These are phyloP conservation scores for Spongilla lacustris DNA, from an alignment of 37 sponge, comb jelly and placozoan species.

Conservation along the genomic window DNA sequence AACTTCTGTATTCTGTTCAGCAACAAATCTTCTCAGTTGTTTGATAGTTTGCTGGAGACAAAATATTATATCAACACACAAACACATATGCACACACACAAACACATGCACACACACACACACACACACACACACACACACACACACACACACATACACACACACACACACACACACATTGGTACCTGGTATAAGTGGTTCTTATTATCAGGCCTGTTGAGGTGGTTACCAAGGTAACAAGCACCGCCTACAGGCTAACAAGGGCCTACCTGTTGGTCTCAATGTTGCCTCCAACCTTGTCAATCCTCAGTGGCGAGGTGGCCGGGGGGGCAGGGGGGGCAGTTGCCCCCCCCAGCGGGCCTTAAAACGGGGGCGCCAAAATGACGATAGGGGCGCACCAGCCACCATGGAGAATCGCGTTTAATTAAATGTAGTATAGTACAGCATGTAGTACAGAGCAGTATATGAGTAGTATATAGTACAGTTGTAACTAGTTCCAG, in stretches of 20 bases:
- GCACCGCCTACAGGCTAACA: no score
- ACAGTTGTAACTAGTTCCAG: not conserved
- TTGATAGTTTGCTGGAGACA: slow-evolving; percentile 85
- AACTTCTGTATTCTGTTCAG: slow-evolving; percentile 96
- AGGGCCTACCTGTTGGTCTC: slow-evolving; percentile 66
- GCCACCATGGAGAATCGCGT: not conserved
- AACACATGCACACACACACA: no score
- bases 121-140: no score
- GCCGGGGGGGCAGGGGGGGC: not conserved
- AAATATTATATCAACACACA: not conserved
- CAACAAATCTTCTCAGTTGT: slow-evolving; percentile 93
- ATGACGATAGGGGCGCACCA: not conserved
- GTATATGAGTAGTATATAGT: not conserved
- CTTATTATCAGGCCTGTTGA: slow-evolving; percentile 72
- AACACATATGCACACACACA: no score
- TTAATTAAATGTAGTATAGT: not conserved
- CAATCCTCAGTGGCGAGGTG: slow-evolving; percentile 63
- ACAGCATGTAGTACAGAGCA: no score
- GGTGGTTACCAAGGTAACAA: no score
- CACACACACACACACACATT: no score
- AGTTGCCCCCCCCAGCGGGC: not conserved
- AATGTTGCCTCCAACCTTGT: slow-evolving; percentile 95
- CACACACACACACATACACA: no score
- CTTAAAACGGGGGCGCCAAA: not conserved
- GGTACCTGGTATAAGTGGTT: slow-evolving; percentile 93